These are phyloP conservation scores for Pelvicachromis taeniatus DNA, from an alignment of 2,113 vertebrate genomes.

Conservation along the genomic window DNA sequence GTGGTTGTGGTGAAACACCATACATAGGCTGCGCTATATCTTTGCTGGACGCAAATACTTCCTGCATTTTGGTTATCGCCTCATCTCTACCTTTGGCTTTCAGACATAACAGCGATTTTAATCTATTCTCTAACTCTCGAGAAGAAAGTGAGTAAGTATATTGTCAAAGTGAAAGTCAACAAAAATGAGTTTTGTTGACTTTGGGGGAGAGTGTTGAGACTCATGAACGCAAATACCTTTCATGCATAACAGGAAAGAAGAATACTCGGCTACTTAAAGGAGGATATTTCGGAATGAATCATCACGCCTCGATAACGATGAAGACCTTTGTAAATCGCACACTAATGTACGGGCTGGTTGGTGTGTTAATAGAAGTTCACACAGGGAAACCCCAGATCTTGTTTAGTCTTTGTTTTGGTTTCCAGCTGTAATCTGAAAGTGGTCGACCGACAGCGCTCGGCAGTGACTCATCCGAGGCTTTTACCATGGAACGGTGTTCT, in stretches of 20 bases:
- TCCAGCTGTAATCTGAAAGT: background rate
- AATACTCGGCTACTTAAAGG: background rate
- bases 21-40: background rate
- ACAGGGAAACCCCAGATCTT: background rate
- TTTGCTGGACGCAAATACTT: background rate
- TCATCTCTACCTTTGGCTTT: background rate
- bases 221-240: background rate
- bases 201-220: background rate
- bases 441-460: background rate
- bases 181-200: background rate
- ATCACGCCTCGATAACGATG: background rate
- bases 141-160: background rate
- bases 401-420: slow-evolving; percentile 37
- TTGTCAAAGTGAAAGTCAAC: background rate
- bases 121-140: background rate
- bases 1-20: too few species aligned
- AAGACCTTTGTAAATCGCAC: background rate
- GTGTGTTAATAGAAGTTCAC: background rate
- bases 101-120: background rate
- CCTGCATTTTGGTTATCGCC: background rate
- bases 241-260: background rate
- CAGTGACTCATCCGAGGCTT: slow-evolving; percentile 7
- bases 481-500: slow-evolving; percentile 1
- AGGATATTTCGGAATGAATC: background rate
- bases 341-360: background rate